A percentile compares a stretch with the other conserved stretches of the same genome.
Evolutionary conservation across 1,140 invertebrate species (phyloP).

Genomic region (Sitophilus oryzae): DNA sequence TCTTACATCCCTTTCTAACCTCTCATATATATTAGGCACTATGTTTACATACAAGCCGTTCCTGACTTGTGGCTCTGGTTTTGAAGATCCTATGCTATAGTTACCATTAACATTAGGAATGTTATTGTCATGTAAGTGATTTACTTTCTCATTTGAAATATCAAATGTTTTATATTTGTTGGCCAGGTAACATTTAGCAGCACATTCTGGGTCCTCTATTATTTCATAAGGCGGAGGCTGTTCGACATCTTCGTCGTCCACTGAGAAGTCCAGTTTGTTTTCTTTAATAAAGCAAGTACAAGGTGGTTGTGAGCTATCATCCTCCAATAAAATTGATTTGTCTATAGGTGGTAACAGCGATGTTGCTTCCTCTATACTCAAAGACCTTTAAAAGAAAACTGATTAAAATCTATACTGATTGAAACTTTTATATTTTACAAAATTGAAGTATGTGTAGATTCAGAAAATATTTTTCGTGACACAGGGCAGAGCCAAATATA

Average conservation of each 20-base stretch:
- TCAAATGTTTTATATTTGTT: slow-evolving; percentile 33
- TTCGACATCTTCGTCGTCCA: slow-evolving; percentile 26
- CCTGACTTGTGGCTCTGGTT: slow-evolving; percentile 12
- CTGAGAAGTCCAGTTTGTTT: slow-evolving; percentile 29
- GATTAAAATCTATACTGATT: no score
- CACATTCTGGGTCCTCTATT: slow-evolving; percentile 34
- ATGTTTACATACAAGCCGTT: slow-evolving; percentile 39
- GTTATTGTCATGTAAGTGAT: slow-evolving; percentile 27
- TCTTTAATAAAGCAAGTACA: slow-evolving; percentile 33
- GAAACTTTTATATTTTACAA: no score
- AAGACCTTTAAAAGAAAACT: slow-evolving; percentile 19
- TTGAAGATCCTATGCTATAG: slow-evolving; percentile 25
- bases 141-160: slow-evolving; percentile 25
- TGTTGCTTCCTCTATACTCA: slow-evolving; percentile 38
- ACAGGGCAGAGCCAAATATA: no score
- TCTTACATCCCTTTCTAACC: slow-evolving; percentile 34
- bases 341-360: slow-evolving; percentile 39
- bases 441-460: no score
- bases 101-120: slow-evolving; percentile 41
- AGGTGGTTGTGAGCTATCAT: slow-evolving; percentile 15
- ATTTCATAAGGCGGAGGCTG: slow-evolving; percentile 25
- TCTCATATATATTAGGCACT: slow-evolving; percentile 43
- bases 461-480: no score
- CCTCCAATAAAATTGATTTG: slow-evolving; percentile 19
- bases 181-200: slow-evolving; percentile 31